Percentiles rank a stretch among this genome's conserved stretches.
These are phyloP conservation scores for Holothuria scabra DNA, from an alignment of 53 echinoderm and acorn worm genomes.

Conservation along the genomic window DNA sequence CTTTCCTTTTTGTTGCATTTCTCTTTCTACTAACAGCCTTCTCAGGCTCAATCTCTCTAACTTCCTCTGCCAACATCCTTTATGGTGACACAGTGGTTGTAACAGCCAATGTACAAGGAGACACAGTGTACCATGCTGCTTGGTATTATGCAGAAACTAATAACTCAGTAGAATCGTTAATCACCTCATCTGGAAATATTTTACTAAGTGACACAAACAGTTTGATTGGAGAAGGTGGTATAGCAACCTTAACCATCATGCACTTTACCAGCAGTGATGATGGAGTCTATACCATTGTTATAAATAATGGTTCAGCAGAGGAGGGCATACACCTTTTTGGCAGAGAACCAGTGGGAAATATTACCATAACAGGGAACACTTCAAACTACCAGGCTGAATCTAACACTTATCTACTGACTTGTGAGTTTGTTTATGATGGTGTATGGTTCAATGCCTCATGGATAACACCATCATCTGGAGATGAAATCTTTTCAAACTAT, in stretches of 20 bases:
- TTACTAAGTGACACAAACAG: background rate
- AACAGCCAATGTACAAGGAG: constrained; percentile 7
- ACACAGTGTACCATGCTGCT: background rate
- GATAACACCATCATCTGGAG: background rate
- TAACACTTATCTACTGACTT: background rate
- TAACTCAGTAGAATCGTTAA: background rate
- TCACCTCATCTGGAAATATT: background rate
- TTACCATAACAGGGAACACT: background rate
- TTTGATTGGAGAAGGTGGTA: background rate
- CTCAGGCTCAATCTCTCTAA: constrained; percentile 8
- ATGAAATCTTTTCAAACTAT: background rate
- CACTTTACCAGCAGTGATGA: background rate
- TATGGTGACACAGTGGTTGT: constrained; percentile 10
- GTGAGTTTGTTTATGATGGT: constrained; percentile 13
- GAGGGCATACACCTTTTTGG: no score
- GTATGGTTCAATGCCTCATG: background rate
- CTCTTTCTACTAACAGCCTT: constrained; percentile 10
- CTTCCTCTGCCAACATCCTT: background rate
- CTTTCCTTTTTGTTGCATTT: no score
- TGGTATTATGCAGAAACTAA: constrained; percentile 18
- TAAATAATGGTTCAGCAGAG: background rate
- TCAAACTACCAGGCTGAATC: background rate
- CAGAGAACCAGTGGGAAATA: background rate
- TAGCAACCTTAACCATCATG: constrained; percentile 19
- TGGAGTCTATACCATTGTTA: background rate